Evolutionary conservation across 2,888 invertebrate species (phyloP).

Genomic region (Tenthredo distinguenda): DNA sequence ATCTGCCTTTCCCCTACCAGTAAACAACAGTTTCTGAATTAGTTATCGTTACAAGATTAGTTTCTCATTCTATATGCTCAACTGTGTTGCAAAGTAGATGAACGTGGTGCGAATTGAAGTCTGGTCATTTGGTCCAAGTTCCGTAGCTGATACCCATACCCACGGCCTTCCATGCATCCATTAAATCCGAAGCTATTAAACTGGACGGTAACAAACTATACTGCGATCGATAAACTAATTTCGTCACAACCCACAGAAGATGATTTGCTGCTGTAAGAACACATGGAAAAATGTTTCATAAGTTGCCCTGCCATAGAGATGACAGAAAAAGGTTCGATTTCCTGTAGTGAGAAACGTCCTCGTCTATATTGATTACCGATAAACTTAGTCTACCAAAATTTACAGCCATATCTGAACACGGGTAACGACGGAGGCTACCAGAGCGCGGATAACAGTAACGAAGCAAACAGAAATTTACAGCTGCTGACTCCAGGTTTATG

Average conservation of each 20-base stretch:
- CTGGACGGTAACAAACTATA: conserved; percentile 25
- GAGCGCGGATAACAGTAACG: conserved; percentile 30
- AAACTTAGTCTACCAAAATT: conserved; percentile 34
- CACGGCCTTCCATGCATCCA: not conserved
- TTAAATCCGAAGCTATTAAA: conserved; percentile 5
- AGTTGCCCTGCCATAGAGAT: not conserved
- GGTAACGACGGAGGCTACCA: conserved; percentile 11
- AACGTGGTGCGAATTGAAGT: conserved; percentile 38
- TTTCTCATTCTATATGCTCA: conserved; percentile 24
- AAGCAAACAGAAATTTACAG: conserved; percentile 45
- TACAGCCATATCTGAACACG: conserved; percentile 35
- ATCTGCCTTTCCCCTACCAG: conserved; percentile 25
- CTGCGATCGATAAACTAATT: conserved; percentile 18
- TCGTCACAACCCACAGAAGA: not conserved
- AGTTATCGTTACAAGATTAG: conserved; percentile 46
- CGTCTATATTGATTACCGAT: conserved; percentile 27
- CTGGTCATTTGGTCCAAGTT: conserved; percentile 3
- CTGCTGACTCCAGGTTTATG: not conserved
- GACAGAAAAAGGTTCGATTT: conserved; percentile 21
- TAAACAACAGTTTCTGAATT: conserved; percentile 41
- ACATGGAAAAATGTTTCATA: not conserved
- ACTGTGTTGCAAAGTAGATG: conserved; percentile 25
- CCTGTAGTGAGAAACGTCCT: not conserved
- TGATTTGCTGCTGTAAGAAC: not conserved
- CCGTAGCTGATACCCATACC: not conserved